Evolutionary conservation across 2,888 invertebrate species (phyloP).

Genomic region (Zonitis immaculata): DNA sequence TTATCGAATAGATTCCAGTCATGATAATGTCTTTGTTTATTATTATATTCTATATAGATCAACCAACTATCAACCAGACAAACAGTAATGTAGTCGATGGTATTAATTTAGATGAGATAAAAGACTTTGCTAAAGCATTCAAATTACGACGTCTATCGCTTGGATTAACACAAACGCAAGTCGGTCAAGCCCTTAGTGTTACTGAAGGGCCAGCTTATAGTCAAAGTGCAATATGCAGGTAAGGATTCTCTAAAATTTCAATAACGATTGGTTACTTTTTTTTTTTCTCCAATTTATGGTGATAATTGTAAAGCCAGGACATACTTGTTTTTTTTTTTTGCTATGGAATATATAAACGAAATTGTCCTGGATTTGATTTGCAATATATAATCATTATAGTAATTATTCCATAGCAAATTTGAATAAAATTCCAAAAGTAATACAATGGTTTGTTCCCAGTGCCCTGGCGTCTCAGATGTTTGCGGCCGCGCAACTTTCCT

Average conservation of each 20-base stretch:
- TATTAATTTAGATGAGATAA: slow-evolving; percentile 95
- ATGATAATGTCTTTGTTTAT: slow-evolving; percentile 1
- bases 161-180: slow-evolving; percentile 95
- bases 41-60: slow-evolving; percentile 56
- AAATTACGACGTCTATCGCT: slow-evolving; percentile 88
- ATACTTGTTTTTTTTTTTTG: slow-evolving; percentile 7
- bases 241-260: slow-evolving; percentile 33
- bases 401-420: slow-evolving; percentile 16
- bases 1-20: not conserved
- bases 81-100: slow-evolving; percentile 94
- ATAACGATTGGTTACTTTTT: too few species aligned
- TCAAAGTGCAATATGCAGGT: slow-evolving; percentile 99
- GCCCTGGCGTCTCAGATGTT: slow-evolving; percentile 96
- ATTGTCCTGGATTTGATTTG: not conserved
- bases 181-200: slow-evolving; percentile 92
- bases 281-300: too few species aligned
- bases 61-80: slow-evolving; percentile 89
- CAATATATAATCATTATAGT: slow-evolving; percentile 9
- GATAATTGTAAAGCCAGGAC: slow-evolving; percentile 22
- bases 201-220: slow-evolving; percentile 98
- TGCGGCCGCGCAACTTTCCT: slow-evolving; percentile 85
- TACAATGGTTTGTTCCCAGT: slow-evolving; percentile 68
- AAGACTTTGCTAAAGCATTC: slow-evolving; percentile 97
- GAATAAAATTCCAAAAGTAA: slow-evolving; percentile 33
- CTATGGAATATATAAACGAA: not conserved